Evolutionary conservation across 2,113 vertebrate genomes (phyloP), one percentile per base, ranked within the genome.

Genomic region (Petroica traversi): DNA sequence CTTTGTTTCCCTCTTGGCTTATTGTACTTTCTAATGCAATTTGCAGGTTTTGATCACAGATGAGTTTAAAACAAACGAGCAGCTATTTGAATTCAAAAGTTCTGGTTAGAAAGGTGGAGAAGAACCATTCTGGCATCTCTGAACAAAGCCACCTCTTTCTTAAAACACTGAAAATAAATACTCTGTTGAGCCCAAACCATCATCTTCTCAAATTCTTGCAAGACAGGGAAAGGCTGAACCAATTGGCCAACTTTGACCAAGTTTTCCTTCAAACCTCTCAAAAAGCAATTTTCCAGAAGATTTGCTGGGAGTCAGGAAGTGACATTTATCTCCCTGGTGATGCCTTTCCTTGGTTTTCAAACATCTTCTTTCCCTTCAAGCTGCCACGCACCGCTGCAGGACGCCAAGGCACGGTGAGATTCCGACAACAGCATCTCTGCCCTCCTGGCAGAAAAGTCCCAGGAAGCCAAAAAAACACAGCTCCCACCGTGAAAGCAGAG

Each of bases 1-100:
- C 12, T 88, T 93, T 94, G 81, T 89, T 91, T 96, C 69, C 48
- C 40, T 88, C 79, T 87, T 68, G 81, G 81, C 64, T 96, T 75
- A 87, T 59, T 87, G 69, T 79, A 84, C 40, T 75, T 63, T 80
- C 43, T 61, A 87, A 89, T 19, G 51, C 55, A 80, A 83, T 80
- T 71, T 84, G 51, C 54, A 63, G 25, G 41, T 86, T 95, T 84
- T 69, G 87, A 89, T 91, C 59, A 58, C 26, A 67, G 38, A 51
- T 46, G 46, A 81, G 23, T 45, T 54, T 84, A 79, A 75, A 93
- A 54, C 16, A 58, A 92, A 59, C 0, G 19, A 58, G 38, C 9
- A 75, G 23, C 34, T 55, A 41, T 76, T 43, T 73, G 45, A 85
- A 80, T 79, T 46, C 29, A 28, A 46, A 89, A 63, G 48, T 78